phyloP scores from a whole-genome alignment of 2,113 vertebrate genomes.

The Dipodomys ordii region DNA sequence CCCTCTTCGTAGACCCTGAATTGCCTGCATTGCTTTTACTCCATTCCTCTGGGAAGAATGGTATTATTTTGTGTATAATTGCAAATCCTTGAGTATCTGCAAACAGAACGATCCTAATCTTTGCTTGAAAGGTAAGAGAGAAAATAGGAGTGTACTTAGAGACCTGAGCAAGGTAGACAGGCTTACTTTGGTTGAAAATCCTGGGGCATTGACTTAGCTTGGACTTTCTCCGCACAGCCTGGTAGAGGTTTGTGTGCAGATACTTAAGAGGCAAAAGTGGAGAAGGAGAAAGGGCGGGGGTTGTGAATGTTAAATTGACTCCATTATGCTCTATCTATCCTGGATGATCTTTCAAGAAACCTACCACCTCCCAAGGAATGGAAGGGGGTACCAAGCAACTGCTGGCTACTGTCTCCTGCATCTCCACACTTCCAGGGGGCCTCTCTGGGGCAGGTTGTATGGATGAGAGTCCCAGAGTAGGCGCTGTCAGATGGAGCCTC shows the following conservation, averaged over 20 bases:
- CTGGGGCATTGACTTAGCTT: neutral
- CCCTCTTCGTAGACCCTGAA: no score
- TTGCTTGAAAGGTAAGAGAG: conserved; percentile 23
- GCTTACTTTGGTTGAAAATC: neutral
- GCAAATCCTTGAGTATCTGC: conserved; percentile 7
- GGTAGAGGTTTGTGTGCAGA: neutral
- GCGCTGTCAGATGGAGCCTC: neutral
- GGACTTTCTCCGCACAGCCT: neutral
- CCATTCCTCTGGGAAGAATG: neutral
- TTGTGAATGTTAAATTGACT: neutral
- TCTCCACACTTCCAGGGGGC: neutral
- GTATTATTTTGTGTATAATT: conserved; percentile 13
- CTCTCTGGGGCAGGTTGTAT: neutral
- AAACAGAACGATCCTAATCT: conserved; percentile 11
- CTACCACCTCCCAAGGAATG: neutral
- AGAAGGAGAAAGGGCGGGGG: neutral
- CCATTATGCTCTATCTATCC: neutral
- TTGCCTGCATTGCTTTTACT: no score
- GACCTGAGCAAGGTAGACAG: neutral
- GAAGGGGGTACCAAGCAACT: neutral
- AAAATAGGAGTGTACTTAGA: neutral
- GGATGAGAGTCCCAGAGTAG: no score
- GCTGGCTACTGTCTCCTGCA: neutral
- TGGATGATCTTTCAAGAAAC: neutral
- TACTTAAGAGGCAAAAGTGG: neutral